Evolutionary conservation across 1,140 invertebrate species (phyloP).

Genomic region (Acyrthosiphon pisum): DNA sequence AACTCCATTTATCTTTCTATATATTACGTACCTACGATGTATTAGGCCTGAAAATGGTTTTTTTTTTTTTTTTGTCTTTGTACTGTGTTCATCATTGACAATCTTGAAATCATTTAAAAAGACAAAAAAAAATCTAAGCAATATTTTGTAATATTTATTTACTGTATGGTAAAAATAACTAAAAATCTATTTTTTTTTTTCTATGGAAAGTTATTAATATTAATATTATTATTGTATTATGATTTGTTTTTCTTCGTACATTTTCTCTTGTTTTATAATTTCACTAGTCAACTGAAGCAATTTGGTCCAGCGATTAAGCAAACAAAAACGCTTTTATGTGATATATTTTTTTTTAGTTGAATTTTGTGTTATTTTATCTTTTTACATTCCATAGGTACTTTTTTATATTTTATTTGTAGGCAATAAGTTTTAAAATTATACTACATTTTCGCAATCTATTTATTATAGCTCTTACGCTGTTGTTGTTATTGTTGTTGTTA

Average conservation of each 20-base stretch:
- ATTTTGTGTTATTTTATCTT: slow-evolving; percentile 51
- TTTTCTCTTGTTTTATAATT: slow-evolving; percentile 45
- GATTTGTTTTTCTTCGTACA: slow-evolving; percentile 27
- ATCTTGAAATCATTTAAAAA: slow-evolving; percentile 42
- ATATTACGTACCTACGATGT: background rate
- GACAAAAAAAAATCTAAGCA: slow-evolving; percentile 48
- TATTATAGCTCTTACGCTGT: slow-evolving; percentile 53
- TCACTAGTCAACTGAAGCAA: slow-evolving; percentile 57
- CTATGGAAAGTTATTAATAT: background rate
- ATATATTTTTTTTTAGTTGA: slow-evolving; percentile 54
- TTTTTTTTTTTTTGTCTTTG: slow-evolving; percentile 17
- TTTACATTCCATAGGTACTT: slow-evolving; percentile 51
- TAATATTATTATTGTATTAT: background rate
- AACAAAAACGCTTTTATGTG: slow-evolving; percentile 56
- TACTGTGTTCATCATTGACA: slow-evolving; percentile 55
- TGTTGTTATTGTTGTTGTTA: slow-evolving; percentile 57
- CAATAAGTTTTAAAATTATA: slow-evolving; percentile 39
- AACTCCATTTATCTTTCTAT: slow-evolving; percentile 1
- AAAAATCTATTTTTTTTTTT: slow-evolving; percentile 6
- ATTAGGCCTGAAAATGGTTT: slow-evolving; percentile 6
- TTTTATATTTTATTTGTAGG: slow-evolving; percentile 44
- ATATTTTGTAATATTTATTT: slow-evolving; percentile 34
- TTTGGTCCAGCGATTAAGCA: slow-evolving; percentile 50
- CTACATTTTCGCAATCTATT: slow-evolving; percentile 47
- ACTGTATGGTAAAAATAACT: slow-evolving; percentile 29